Conservation (phyloP, 2,888 invertebrate genomes). For the Maniola hyperantus region DNA sequence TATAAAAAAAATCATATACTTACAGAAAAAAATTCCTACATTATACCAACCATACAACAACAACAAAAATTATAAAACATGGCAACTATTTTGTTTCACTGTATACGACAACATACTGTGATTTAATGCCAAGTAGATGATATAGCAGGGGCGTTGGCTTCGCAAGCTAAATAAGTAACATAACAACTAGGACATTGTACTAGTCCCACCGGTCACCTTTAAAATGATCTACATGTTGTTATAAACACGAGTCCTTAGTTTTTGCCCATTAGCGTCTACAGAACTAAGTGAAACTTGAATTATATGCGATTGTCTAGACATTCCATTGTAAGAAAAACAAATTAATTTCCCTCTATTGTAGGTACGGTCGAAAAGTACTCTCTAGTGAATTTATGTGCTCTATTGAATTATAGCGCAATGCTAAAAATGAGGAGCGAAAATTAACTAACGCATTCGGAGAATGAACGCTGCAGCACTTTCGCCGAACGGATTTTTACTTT, state of each 20-base stretch:
- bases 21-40: no score
- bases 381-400: constrained; percentile 69
- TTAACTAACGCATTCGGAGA: constrained; percentile 55
- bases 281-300: constrained; percentile 79
- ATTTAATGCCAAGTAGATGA: neutral
- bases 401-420: constrained; percentile 68
- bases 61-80: no score
- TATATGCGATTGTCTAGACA: constrained; percentile 80
- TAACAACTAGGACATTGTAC: constrained; percentile 21
- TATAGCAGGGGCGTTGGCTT: neutral
- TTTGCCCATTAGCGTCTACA: constrained; percentile 70
- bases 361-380: constrained; percentile 69
- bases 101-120: no score
- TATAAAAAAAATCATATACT: no score
- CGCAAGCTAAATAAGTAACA: neutral
- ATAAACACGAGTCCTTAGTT: constrained; percentile 57
- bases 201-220: constrained; percentile 44
- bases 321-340: constrained; percentile 80
- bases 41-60: no score
- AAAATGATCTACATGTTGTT: constrained; percentile 56
- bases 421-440: constrained; percentile 62
- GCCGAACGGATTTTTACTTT: constrained; percentile 38
- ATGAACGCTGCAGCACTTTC: constrained; percentile 43
- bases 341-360: constrained; percentile 76
- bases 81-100: no score